Conservation (phyloP, 1,140 invertebrate genomes). For the Euglossa dilemma region DNA sequence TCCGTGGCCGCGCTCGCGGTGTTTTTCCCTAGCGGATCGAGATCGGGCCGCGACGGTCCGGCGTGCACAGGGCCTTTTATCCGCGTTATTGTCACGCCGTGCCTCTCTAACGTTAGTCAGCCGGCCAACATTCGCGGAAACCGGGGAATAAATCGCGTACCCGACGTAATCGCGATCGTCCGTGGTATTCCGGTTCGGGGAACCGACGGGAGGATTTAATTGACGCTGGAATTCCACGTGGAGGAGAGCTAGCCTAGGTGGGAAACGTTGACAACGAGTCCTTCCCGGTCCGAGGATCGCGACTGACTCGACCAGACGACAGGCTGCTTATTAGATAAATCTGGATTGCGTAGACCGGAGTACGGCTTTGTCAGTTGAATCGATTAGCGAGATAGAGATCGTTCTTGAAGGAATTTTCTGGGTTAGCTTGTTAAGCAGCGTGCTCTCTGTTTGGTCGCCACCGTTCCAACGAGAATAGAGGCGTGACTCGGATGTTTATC, state of each 20-base stretch:
- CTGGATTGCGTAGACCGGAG: not conserved
- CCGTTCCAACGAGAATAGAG: not conserved
- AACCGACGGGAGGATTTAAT: conserved; percentile 44
- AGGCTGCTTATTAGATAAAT: not conserved
- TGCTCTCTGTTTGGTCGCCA: no score
- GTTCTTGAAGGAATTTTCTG: conserved; percentile 9
- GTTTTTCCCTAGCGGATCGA: conserved; percentile 10
- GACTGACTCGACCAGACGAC: not conserved
- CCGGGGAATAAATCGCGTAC: conserved; percentile 36
- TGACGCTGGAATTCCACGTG: conserved; percentile 32
- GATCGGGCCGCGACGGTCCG: not conserved
- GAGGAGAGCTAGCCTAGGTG: not conserved
- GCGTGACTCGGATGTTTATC: not conserved
- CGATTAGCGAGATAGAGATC: conserved; percentile 2
- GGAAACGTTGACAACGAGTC: not conserved
- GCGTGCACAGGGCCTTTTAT: conserved; percentile 23
- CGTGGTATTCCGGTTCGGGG: conserved; percentile 32
- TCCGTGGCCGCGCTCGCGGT: not conserved
- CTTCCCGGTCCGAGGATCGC: not conserved
- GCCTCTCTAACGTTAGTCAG: conserved; percentile 12
- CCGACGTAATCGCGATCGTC: conserved; percentile 43
- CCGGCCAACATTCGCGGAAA: conserved; percentile 36
- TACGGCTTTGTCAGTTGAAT: not conserved
- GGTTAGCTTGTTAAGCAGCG: not conserved
- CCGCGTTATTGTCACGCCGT: conserved; percentile 44